Conservation (phyloP, 1,140 invertebrate species). For the Magallana ariakensis region DNA sequence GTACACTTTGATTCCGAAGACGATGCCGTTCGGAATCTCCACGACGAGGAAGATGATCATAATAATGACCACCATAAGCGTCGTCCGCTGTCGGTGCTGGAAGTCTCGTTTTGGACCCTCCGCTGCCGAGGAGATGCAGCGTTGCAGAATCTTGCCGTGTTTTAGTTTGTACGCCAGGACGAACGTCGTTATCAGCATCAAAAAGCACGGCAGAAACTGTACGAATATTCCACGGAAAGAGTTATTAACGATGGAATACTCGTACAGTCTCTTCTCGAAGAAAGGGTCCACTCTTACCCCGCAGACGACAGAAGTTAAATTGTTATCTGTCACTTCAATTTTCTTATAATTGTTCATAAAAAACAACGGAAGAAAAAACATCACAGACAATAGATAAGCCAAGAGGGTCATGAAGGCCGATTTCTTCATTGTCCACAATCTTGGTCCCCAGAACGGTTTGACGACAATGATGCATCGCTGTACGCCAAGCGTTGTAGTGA, state of each 20-base stretch:
- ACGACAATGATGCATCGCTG: constrained; percentile 58
- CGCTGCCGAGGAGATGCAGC: constrained; percentile 45
- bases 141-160: constrained; percentile 54
- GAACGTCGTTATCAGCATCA: constrained; percentile 55
- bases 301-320: constrained; percentile 32
- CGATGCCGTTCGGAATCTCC: constrained; percentile 57
- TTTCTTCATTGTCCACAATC: constrained; percentile 58
- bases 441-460: constrained; percentile 54
- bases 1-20: constrained; percentile 56
- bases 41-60: constrained; percentile 58
- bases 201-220: constrained; percentile 50
- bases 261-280: constrained; percentile 44
- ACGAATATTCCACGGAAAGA: constrained; percentile 53
- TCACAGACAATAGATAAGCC: constrained; percentile 49
- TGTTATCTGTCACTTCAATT: constrained; percentile 34
- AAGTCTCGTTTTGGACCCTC: constrained; percentile 56
- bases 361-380: constrained; percentile 53
- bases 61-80: constrained; percentile 57
- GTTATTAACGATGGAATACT: constrained; percentile 45
- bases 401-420: constrained; percentile 51
- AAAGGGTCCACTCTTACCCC: constrained; percentile 31
- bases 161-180: constrained; percentile 56
- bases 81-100: constrained; percentile 57
- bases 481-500: constrained; percentile 57
- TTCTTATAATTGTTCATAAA: constrained; percentile 53